These are phyloP conservation scores for Danio jaintianensis DNA, from an alignment of 2,797 vertebrate genomes.

Conservation along the genomic window DNA sequence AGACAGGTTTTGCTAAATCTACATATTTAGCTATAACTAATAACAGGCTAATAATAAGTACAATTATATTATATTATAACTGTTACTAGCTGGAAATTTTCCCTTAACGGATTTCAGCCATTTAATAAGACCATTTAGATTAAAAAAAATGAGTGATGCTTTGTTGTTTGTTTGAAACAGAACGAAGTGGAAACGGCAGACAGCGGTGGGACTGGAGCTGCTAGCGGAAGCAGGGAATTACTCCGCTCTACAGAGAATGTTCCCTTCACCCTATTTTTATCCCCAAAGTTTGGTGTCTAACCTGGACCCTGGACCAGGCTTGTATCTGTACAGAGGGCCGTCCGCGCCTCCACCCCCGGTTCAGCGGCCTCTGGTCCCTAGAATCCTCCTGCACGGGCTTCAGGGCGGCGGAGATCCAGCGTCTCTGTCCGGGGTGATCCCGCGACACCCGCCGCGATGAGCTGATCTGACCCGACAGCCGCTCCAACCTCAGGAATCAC, in stretches of 20 bases:
- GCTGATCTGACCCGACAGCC: slow-evolving; percentile 59
- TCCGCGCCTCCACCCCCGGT: slow-evolving; percentile 83
- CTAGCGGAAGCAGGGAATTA: slow-evolving; percentile 89
- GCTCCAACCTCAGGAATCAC: slow-evolving; percentile 50
- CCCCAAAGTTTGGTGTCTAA: slow-evolving; percentile 86
- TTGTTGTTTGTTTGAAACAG: slow-evolving; percentile 66
- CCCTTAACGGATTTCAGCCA: neutral
- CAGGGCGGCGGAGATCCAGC: slow-evolving; percentile 81
- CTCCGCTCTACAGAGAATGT: slow-evolving; percentile 85
- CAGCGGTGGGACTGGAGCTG: slow-evolving; percentile 87
- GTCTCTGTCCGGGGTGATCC: slow-evolving; percentile 79
- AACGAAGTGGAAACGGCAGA: slow-evolving; percentile 96
- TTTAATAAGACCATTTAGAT: neutral
- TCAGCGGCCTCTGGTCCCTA: slow-evolving; percentile 81
- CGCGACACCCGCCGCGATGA: slow-evolving; percentile 83
- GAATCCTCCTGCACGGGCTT: slow-evolving; percentile 84
- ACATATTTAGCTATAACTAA: neutral
- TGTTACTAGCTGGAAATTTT: neutral
- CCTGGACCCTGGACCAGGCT: slow-evolving; percentile 82
- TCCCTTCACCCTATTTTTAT: slow-evolving; percentile 88
- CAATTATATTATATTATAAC: neutral
- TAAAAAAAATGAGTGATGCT: neutral
- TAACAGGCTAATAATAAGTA: no score
- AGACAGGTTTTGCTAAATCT: no score
- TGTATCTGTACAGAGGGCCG: slow-evolving; percentile 84